Evolutionary conservation across 1,140 invertebrate species (phyloP).

Genomic region (Leptinotarsa lineolata): DNA sequence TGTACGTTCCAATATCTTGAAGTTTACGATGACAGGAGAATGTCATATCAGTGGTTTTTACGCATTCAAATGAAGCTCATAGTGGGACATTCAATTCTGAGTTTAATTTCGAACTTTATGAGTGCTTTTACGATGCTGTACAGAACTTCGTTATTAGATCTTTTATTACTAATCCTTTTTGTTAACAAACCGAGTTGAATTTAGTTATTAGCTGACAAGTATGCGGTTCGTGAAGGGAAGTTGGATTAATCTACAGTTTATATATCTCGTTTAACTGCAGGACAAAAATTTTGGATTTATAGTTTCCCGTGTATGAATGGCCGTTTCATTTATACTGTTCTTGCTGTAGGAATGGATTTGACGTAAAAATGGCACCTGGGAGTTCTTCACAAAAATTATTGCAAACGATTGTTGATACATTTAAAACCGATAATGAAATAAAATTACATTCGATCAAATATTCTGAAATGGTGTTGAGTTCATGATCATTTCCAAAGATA

Average conservation of each 20-base stretch:
- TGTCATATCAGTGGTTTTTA: slow-evolving; percentile 41
- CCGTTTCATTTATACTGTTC: not conserved
- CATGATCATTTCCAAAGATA: no score
- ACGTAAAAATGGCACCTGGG: not conserved
- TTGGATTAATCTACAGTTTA: not conserved
- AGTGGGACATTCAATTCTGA: slow-evolving; percentile 20
- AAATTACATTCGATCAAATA: no score
- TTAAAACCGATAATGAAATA: no score
- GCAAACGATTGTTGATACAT: no score
- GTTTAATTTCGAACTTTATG: slow-evolving; percentile 29
- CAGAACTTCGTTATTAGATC: slow-evolving; percentile 19
- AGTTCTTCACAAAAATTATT: no score
- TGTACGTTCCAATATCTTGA: slow-evolving; percentile 34
- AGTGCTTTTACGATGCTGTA: slow-evolving; percentile 33
- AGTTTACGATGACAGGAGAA: slow-evolving; percentile 40
- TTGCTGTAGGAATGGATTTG: not conserved
- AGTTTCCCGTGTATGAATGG: not conserved
- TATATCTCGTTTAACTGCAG: not conserved
- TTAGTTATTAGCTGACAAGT: slow-evolving; percentile 17
- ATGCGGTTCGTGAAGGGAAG: not conserved
- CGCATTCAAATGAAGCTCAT: slow-evolving; percentile 35
- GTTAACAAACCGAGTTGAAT: slow-evolving; percentile 23
- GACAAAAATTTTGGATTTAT: not conserved
- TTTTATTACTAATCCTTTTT: slow-evolving; percentile 27
- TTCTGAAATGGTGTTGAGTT: no score